Evolutionary conservation across 2,113 vertebrate species (phyloP), one percentile per base, ranked within the genome.

Genomic region (Chaetodon auriga): DNA sequence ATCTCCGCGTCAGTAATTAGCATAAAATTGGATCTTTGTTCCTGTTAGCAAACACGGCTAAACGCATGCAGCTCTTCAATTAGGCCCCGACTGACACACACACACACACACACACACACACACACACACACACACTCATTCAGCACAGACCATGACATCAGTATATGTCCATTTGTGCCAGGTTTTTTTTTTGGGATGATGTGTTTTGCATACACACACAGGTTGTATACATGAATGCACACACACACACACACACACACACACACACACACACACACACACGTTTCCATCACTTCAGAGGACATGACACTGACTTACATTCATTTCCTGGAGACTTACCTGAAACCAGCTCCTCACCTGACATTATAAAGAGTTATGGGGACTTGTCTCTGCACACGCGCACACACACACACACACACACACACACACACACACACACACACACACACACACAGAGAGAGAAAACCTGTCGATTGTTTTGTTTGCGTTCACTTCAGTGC

Each of bases 21-120:
- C 57, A 75, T 90, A 79, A 89, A 90, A 92, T 93, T 84, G 49
- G 78, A 88, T 87, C 79, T 80, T 81, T 90, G 89, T 86, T 83
- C 71, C 54, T 84, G 76, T 82, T 86, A 77, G 81, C 76, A 86
- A 89, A 92, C 86, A 84, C 23, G 75, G 78, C 48, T 55, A 80
- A 83, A 80, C 10, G 1, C 72, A 88, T 74, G 58, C 49, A n/a
- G 68, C 74, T 69, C 74, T 68, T 75, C 71, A 78, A 78, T 90
- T 80, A 84, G 61, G 38, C 72, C 46, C 55, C 4, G 53, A 55
- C n/a, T 23, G 21, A 55, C 19, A 53, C 57, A 70, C 54, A 82
- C 35, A 76, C 8, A 74, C 14, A 55, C 58, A 49, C 73, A 81
- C 78, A 66, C 68, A 63, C 72, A 75, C 76, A 68, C 54, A 82